phyloP scores from a whole-genome alignment of 2,888 invertebrate genomes.

The Troglohyphantes excavatus region DNA sequence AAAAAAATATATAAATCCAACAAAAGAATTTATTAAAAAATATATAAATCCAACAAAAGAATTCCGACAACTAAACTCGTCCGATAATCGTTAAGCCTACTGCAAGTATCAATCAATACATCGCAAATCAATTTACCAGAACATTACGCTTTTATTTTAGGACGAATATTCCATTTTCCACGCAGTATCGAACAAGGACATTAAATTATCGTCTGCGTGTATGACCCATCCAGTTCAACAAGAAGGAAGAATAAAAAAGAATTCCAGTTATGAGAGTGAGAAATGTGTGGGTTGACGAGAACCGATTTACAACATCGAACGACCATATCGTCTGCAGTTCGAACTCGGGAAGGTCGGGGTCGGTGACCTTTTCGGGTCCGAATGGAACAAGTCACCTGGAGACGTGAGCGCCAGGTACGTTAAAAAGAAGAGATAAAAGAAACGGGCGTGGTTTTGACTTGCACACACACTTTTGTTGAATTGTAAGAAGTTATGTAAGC shows the following conservation, averaged over 20 bases:
- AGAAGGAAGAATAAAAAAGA: not conserved
- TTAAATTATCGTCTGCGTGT: not conserved
- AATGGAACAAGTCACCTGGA: conserved; percentile 23
- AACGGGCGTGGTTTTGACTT: not conserved
- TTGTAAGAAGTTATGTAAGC: conserved; percentile 1
- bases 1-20: too few relatives aligned
- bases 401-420: not conserved
- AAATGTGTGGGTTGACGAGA: not conserved
- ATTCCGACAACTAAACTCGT: too few relatives aligned
- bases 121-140: too few relatives aligned
- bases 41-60: too few relatives aligned
- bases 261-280: not conserved
- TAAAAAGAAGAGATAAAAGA: not conserved
- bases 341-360: conserved; percentile 32
- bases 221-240: not conserved
- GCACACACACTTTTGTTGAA: not conserved
- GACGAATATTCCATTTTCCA: not conserved
- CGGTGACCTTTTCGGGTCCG: conserved; percentile 39
- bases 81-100: too few relatives aligned
- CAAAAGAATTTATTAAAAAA: too few relatives aligned
- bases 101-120: too few relatives aligned
- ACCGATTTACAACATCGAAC: not conserved
- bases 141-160: not conserved
- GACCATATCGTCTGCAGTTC: not conserved
- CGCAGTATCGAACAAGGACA: not conserved